phyloP scores from a whole-genome alignment of 2,797 vertebrate genomes.

The Hypotaenidia okinawae region DNA sequence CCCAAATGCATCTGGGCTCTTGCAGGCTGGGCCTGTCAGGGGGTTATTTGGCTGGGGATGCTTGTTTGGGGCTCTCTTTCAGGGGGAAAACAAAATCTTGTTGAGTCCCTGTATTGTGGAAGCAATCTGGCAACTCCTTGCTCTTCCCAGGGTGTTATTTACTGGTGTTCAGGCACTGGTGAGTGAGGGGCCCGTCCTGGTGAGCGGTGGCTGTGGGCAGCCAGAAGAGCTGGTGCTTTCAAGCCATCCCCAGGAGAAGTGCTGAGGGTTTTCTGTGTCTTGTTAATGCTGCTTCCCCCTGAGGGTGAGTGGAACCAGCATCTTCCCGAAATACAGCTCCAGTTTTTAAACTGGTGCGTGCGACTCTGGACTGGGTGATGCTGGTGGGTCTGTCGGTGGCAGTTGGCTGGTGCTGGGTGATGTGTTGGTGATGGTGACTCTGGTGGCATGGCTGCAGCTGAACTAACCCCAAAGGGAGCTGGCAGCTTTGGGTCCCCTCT shows the following conservation, averaged over 20 bases:
- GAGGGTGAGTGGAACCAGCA: not conserved
- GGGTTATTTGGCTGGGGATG: not conserved
- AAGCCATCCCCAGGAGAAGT: not conserved
- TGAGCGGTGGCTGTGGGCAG: not conserved
- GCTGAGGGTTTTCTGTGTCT: not conserved
- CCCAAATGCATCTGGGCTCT: not conserved
- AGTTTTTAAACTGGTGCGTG: accelerated
- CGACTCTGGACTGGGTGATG: not conserved
- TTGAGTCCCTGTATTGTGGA: not conserved
- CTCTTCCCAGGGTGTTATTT: not conserved
- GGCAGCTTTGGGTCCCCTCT: not conserved
- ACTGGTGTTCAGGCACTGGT: not conserved
- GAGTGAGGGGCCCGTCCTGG: not conserved
- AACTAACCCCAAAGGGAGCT: not conserved
- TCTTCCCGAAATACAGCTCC: not conserved
- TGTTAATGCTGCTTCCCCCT: not conserved
- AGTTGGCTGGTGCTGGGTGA: not conserved
- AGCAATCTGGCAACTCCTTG: accelerated
- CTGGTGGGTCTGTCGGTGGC: not conserved
- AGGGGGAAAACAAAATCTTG: not conserved
- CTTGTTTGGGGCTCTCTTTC: not conserved
- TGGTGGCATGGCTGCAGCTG: not conserved
- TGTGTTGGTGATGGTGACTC: no score
- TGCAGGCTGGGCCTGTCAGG: accelerated
- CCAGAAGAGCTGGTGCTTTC: not conserved